Base-by-base conservation (phyloP, 2,113 vertebrate genomes). In the Phaethon lepturus region DNA sequence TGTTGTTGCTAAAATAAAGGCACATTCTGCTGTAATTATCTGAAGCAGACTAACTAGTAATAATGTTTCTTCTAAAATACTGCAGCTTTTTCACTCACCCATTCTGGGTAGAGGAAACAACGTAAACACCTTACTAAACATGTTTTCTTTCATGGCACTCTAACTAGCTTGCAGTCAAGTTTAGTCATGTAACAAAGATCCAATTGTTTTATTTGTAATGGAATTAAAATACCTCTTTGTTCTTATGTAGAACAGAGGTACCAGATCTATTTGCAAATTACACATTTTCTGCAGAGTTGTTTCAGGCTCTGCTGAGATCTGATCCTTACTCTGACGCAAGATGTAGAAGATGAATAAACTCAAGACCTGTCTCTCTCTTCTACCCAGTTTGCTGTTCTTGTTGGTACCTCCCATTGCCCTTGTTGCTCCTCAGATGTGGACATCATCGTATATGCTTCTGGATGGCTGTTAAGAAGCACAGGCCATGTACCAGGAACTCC, bases 181-280 rank as follows among this genome's bases (percentile, higher is more conserved):
- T 64, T 29, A 64, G 71, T 69, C 24, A 58, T 66, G 79, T 88
- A 94, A 96, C 85, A 93, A 95, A 92, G 82, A 69, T 63, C 10
- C 64, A 71, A 58, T 76, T 95, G 77, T 91, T 91, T 68, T 66
- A 68, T 88, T 95, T 94, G n/a, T n/a, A 53, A 73, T 24, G 25
- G 95, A 80, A 93, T 96, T 90, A 86, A 95, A 94, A 92, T 92
- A 42, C 87, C 42, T 95, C 53, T 47, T 78, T 29, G 56, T 45
- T 90, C 63, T 80, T 80, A 73, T 3, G n/a, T 23, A 45, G 67
- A 71, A 15, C 59, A 83, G 82, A 73, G 24, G 44, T 80, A 50
- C 12, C 31, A 35, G 52, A 59, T 44, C 59, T 90, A 2, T 95
- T 86, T 93, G 59, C 59, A 55, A 62, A n/a, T 33, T 22, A 13